Evolutionary conservation across 2,888 invertebrate species (phyloP).

Genomic region (Theretra japonica): DNA sequence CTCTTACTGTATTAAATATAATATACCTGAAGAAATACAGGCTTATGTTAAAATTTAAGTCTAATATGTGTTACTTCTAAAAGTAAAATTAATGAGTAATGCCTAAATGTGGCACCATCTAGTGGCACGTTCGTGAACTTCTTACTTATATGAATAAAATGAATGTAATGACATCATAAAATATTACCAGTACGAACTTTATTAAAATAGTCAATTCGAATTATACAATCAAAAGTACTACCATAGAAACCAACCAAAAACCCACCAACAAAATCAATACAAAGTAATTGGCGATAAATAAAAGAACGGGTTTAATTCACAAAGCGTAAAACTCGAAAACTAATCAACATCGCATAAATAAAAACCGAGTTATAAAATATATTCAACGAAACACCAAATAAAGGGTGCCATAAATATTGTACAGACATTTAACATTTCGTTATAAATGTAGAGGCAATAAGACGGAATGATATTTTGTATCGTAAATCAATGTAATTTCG

Average conservation of each 20-base stretch:
- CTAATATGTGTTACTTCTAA: no score
- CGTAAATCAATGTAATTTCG: conserved; percentile 55
- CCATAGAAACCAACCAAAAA: no score
- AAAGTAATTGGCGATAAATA: conserved; percentile 19
- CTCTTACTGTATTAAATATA: no score
- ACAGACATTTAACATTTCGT: conserved; percentile 30
- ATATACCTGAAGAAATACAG: no score
- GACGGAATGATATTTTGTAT: conserved; percentile 42
- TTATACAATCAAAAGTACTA: not conserved
- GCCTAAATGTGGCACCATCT: not conserved
- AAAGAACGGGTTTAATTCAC: conserved; percentile 12
- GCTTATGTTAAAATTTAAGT: no score
- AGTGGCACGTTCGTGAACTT: not conserved
- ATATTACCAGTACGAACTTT: not conserved
- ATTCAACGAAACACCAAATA: conserved; percentile 28
- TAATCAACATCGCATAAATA: conserved; percentile 29
- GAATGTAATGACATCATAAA: not conserved
- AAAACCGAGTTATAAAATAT: conserved; percentile 27
- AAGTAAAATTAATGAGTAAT: no score
- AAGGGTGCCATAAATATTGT: conserved; percentile 26
- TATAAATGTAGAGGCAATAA: conserved; percentile 28
- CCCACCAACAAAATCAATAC: conserved; percentile 6
- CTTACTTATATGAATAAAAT: not conserved
- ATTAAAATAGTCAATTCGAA: not conserved
- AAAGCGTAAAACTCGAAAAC: conserved; percentile 15